A percentile compares a stretch with the other conserved stretches of the same genome.
Evolutionary conservation across 2,888 invertebrate species (phyloP).

Genomic region (Pammene fasciana): DNA sequence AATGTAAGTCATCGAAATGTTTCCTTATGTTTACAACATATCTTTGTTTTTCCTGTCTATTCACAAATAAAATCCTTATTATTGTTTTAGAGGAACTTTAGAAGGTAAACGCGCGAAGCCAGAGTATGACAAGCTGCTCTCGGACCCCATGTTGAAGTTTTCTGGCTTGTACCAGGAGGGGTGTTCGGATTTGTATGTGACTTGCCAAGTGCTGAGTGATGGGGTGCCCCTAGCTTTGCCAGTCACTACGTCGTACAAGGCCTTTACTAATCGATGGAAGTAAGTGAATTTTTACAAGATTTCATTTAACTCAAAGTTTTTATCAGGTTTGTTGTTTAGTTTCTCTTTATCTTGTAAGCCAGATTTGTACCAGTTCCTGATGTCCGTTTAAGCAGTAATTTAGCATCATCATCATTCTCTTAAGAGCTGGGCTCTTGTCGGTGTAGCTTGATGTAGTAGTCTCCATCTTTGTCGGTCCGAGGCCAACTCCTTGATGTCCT

Average conservation of each 20-base stretch:
- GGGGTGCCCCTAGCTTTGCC: constrained; percentile 92
- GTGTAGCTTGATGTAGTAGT: no score
- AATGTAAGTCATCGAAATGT: constrained; percentile 86
- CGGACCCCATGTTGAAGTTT: constrained; percentile 94
- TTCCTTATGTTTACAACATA: background rate
- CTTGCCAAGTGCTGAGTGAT: constrained; percentile 92
- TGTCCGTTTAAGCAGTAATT: no score
- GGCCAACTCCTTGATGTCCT: no score
- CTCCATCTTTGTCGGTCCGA: no score
- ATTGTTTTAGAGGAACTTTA: constrained; percentile 89
- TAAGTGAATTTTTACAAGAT: constrained; percentile 70
- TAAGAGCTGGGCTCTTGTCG: no score
- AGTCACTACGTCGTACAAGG: constrained; percentile 94
- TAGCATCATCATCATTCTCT: no score
- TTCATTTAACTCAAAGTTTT: no score
- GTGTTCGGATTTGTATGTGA: constrained; percentile 94
- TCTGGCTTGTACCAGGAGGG: constrained; percentile 93
- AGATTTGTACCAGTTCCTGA: no score
- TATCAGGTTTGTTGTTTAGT: no score
- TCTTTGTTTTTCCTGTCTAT: constrained; percentile 21
- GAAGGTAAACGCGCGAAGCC: constrained; percentile 95
- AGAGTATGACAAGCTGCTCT: constrained; percentile 92
- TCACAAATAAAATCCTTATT: constrained; percentile 4
- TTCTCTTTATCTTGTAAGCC: no score
- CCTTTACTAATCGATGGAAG: constrained; percentile 97